These are phyloP conservation scores for Strigamia crassipes DNA, from an alignment of 2,888 invertebrate genomes.

Conservation along the genomic window DNA sequence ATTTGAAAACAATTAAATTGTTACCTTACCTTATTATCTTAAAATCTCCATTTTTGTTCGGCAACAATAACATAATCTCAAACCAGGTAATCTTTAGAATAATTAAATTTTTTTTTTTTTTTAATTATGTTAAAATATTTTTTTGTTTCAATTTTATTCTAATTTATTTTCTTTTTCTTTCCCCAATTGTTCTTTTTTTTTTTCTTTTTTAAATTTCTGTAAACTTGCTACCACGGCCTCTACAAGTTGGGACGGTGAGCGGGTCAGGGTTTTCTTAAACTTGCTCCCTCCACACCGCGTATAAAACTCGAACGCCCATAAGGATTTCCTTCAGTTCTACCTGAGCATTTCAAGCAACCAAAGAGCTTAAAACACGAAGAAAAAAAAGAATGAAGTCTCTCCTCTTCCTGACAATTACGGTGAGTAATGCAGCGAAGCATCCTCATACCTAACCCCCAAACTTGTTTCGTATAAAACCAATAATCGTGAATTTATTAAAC, in stretches of 20 bases:
- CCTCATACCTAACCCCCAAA: background rate
- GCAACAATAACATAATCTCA: no score
- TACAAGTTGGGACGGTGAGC: background rate
- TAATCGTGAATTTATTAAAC: background rate
- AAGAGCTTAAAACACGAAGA: background rate
- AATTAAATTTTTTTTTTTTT: no score
- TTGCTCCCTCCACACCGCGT: background rate
- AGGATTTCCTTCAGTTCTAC: background rate
- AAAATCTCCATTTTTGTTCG: no score
- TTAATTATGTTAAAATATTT: no score
- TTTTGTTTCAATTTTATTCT: no score
- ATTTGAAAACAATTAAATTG: background rate
- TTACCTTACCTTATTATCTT: no score
- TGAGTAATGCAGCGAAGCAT: background rate
- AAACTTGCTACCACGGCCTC: background rate
- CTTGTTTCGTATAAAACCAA: background rate
- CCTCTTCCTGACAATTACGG: background rate
- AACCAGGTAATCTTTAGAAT: no score
- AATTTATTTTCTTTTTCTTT: background rate
- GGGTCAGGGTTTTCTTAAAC: background rate
- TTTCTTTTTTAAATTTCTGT: background rate
- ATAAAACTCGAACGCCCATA: background rate
- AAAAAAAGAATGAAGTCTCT: background rate
- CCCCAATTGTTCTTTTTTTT: background rate
- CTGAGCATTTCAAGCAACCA: slow-evolving; percentile 3